These are phyloP conservation scores for Piscicola geometra DNA, from an alignment of 2,888 invertebrate genomes.

Conservation along the genomic window DNA sequence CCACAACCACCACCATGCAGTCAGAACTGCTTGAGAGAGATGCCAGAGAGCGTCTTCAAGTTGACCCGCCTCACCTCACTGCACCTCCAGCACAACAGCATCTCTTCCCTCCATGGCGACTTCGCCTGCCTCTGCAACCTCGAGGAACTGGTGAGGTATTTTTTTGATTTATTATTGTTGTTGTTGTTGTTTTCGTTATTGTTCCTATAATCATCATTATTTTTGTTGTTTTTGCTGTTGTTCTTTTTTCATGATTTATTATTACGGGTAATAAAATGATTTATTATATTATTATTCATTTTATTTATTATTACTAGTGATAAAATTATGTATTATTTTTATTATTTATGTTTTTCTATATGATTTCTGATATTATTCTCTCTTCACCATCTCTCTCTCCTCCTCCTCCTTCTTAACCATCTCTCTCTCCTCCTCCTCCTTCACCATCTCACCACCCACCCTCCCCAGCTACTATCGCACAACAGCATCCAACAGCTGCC, in stretches of 20 bases:
- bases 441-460: too few species aligned
- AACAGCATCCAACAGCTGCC: constrained; percentile 72
- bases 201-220: too few species aligned
- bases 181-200: too few species aligned
- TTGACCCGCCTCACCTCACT: constrained; percentile 69
- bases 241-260: neutral
- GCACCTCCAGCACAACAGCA: constrained; percentile 70
- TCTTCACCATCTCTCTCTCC: too few species aligned
- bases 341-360: too few species aligned
- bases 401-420: too few species aligned
- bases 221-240: too few species aligned
- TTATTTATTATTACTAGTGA: neutral
- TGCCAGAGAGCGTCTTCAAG: constrained; percentile 69
- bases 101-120: constrained; percentile 66
- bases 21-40: constrained; percentile 61
- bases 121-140: constrained; percentile 76
- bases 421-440: too few species aligned
- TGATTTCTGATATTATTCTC: too few species aligned
- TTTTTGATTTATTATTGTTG: too few species aligned
- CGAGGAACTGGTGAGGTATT: constrained; percentile 66
- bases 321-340: constrained; percentile 3
- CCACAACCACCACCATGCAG: constrained; percentile 44
- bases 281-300: neutral
- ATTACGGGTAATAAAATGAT: neutral
- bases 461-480: constrained; percentile 59